A percentile compares a stretch with the other conserved stretches of the same genome.
phyloP scores from a whole-genome alignment of 92 coral and sea anemone species.

The Ricordea florida region DNA sequence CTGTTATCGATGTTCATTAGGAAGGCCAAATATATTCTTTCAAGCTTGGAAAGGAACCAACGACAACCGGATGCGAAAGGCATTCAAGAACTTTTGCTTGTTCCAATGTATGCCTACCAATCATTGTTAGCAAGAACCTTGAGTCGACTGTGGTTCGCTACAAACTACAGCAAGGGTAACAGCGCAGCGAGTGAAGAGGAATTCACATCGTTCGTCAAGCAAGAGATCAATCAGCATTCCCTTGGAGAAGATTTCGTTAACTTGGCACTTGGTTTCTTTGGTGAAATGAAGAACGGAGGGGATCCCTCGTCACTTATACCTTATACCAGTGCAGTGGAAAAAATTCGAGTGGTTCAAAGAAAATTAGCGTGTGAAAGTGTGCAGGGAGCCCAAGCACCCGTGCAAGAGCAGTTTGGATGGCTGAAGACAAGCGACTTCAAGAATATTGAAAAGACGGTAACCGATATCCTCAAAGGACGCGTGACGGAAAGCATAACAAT shows the following conservation, averaged over 20 bases:
- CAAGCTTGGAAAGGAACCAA: not conserved
- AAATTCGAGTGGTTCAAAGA: constrained; percentile 25
- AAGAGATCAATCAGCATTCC: constrained; percentile 1
- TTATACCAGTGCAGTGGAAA: constrained; percentile 21
- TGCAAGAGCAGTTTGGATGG: constrained; percentile 1
- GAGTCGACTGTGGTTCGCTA: constrained; percentile 43
- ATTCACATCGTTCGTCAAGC: constrained; percentile 31
- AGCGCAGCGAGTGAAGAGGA: constrained; percentile 24
- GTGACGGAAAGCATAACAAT: not conserved
- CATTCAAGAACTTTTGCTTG: not conserved
- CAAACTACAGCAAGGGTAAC: not conserved
- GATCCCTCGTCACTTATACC: constrained; percentile 38
- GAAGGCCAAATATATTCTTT: constrained; percentile 51
- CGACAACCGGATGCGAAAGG: not conserved
- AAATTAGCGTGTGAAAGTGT: not conserved
- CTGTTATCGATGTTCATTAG: constrained; percentile 35
- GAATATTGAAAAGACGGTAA: not conserved
- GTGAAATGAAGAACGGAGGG: not conserved
- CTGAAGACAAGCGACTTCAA: constrained; percentile 8
- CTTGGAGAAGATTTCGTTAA: constrained; percentile 32
- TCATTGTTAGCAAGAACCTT: constrained; percentile 71
- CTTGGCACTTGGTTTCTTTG: constrained; percentile 22
- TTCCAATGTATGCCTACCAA: constrained; percentile 49
- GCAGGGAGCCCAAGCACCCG: not conserved
- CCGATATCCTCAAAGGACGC: not conserved